A percentile compares a stretch with the other conserved stretches of the same genome.
These are phyloP conservation scores for Alloplasta piceator DNA, from an alignment of 2,888 invertebrate species.

Conservation along the genomic window DNA sequence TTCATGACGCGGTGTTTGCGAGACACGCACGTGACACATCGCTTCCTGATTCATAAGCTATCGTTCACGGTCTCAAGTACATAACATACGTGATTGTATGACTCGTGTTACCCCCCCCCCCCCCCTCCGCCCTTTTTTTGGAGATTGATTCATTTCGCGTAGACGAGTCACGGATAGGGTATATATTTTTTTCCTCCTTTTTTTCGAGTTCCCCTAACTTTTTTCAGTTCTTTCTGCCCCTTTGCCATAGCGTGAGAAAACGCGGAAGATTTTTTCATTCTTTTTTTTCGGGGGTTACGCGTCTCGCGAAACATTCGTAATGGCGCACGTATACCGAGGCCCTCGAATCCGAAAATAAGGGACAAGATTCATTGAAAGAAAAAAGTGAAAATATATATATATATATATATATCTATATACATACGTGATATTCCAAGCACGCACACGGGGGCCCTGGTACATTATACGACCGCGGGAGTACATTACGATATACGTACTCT, in stretches of 20 bases:
- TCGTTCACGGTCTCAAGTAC: slow-evolving; percentile 30
- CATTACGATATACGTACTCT: slow-evolving; percentile 28
- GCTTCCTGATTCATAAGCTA: slow-evolving; percentile 60
- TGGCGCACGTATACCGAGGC: slow-evolving; percentile 63
- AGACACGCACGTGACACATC: slow-evolving; percentile 62
- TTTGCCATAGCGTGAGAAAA: slow-evolving; percentile 13
- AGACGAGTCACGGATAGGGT: slow-evolving; percentile 25
- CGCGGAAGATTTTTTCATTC: slow-evolving; percentile 20
- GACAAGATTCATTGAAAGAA: slow-evolving; percentile 6
- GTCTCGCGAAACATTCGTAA: neutral
- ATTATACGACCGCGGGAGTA: slow-evolving; percentile 19
- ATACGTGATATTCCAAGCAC: slow-evolving; percentile 33
- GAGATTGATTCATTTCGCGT: slow-evolving; percentile 51
- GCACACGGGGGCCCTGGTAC: slow-evolving; percentile 28
- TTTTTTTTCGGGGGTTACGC: neutral
- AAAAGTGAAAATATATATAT: neutral
- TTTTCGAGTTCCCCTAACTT: neutral
- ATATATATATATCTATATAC: neutral
- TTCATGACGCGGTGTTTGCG: slow-evolving; percentile 50
- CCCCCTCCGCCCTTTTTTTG: slow-evolving; percentile 1
- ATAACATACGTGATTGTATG: neutral
- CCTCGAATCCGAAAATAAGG: slow-evolving; percentile 53
- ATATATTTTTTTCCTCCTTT: slow-evolving; percentile 9
- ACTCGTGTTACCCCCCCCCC: slow-evolving; percentile 12
- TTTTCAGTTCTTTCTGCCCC: neutral